These are phyloP conservation scores for Coluber constrictor DNA, from an alignment of 2,797 vertebrate species.

Conservation along the genomic window DNA sequence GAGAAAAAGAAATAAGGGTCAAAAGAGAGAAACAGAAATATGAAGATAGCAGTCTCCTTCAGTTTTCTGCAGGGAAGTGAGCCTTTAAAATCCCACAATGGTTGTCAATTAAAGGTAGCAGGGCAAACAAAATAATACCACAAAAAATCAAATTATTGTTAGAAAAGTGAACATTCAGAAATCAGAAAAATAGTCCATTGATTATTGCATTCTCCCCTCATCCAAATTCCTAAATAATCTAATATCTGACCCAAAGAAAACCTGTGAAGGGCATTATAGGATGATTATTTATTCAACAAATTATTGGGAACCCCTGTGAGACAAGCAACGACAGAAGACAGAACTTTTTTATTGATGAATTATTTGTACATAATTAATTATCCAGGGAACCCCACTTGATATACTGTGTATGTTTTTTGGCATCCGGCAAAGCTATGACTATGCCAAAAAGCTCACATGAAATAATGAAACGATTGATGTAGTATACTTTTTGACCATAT, in stretches of 20 bases:
- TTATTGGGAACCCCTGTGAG: background rate
- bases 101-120: background rate
- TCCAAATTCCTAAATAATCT: background rate
- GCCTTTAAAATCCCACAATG: background rate
- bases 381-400: background rate
- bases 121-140: background rate
- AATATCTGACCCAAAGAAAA: background rate
- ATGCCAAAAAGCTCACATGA: background rate
- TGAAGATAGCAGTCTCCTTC: background rate
- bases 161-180: background rate
- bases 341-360: background rate
- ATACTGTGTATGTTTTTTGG: background rate
- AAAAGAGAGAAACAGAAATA: background rate
- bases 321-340: background rate
- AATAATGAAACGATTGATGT: background rate
- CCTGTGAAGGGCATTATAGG: background rate
- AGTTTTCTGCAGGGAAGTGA: background rate
- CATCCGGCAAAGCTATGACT: background rate
- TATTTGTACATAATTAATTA: background rate
- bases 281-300: background rate
- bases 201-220: background rate
- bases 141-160: background rate
- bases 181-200: background rate
- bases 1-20: conserved; percentile 4
- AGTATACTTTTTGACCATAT: background rate